Evolutionary conservation across 2,888 invertebrate genomes (phyloP).

Genomic region (Melanargia galathea): DNA sequence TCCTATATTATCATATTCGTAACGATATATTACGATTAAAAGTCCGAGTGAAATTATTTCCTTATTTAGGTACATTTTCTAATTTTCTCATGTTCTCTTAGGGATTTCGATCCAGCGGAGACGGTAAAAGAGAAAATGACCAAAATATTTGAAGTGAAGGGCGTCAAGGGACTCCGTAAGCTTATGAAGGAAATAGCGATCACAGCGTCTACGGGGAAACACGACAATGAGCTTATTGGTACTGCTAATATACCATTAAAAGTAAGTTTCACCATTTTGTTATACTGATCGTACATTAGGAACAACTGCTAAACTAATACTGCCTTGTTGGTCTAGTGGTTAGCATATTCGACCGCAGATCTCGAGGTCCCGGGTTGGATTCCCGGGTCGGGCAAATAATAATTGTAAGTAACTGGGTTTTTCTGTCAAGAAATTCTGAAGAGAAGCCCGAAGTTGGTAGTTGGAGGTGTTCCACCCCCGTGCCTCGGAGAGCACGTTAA

Average conservation of each 20-base stretch:
- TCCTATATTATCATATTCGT: neutral
- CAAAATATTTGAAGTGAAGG: conserved; percentile 92
- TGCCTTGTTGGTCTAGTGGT: too few species aligned
- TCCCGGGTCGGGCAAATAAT: too few species aligned
- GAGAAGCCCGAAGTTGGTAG: too few species aligned
- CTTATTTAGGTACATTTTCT: neutral
- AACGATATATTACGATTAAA: neutral
- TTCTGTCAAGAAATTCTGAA: too few species aligned
- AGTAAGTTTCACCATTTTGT: conserved; percentile 74
- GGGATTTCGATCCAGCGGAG: conserved; percentile 96
- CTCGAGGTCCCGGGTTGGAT: too few species aligned
- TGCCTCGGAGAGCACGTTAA: too few species aligned
- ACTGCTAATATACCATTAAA: conserved; percentile 92
- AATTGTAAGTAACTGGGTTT: too few species aligned
- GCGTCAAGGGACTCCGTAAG: conserved; percentile 91
- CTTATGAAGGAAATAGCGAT: conserved; percentile 94
- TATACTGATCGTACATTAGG: neutral
- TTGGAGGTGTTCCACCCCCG: too few species aligned
- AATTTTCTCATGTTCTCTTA: conserved; percentile 52
- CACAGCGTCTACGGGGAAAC: conserved; percentile 96
- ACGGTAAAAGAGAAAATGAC: conserved; percentile 93
- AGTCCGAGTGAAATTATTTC: neutral
- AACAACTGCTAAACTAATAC: neutral
- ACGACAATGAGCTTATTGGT: conserved; percentile 97
- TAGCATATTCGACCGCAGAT: too few species aligned